phyloP scores from a whole-genome alignment of 2,797 vertebrate genomes.

The Amniataba percoides region DNA sequence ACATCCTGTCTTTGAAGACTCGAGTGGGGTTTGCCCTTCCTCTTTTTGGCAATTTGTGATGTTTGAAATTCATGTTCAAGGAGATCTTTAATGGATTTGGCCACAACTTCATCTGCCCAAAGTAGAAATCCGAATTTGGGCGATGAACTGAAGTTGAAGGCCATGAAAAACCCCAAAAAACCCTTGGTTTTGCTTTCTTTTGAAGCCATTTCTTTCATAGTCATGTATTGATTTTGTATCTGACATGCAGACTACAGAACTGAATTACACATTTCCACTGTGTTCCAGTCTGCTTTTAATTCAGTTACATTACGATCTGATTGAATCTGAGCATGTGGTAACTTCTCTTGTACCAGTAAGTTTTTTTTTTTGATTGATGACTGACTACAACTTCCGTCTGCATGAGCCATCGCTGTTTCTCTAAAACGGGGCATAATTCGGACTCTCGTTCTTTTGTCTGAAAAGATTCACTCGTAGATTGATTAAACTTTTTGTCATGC shows the following conservation, averaged over 20 bases:
- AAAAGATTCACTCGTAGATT: constrained; percentile 37
- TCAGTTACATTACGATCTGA: constrained; percentile 1
- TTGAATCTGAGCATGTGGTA: constrained; percentile 29
- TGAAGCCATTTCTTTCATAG: constrained; percentile 12
- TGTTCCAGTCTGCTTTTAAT: constrained; percentile 23
- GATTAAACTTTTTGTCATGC: constrained; percentile 32
- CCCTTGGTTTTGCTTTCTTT: constrained; percentile 1
- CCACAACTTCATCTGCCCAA: constrained; percentile 17
- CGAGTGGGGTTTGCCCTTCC: background rate
- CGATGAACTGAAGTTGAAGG: constrained; percentile 11
- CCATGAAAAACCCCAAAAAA: constrained; percentile 19
- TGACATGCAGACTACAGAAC: constrained; percentile 1
- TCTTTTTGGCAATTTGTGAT: background rate
- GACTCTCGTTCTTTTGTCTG: constrained; percentile 20
- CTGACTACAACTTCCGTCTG: background rate
- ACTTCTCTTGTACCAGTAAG: constrained; percentile 2
- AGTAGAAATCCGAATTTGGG: constrained; percentile 5
- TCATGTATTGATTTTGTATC: constrained; percentile 6
- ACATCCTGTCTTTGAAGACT: constrained; percentile 1
- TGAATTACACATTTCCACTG: constrained; percentile 16
- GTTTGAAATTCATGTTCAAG: constrained; percentile 22
- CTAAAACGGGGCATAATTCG: constrained; percentile 8
- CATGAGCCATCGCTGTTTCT: background rate
- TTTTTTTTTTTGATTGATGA: constrained; percentile 23
- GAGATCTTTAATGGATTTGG: constrained; percentile 2